These are phyloP conservation scores for Etheostoma perlongum DNA, from an alignment of 2,797 vertebrate genomes.

Conservation along the genomic window DNA sequence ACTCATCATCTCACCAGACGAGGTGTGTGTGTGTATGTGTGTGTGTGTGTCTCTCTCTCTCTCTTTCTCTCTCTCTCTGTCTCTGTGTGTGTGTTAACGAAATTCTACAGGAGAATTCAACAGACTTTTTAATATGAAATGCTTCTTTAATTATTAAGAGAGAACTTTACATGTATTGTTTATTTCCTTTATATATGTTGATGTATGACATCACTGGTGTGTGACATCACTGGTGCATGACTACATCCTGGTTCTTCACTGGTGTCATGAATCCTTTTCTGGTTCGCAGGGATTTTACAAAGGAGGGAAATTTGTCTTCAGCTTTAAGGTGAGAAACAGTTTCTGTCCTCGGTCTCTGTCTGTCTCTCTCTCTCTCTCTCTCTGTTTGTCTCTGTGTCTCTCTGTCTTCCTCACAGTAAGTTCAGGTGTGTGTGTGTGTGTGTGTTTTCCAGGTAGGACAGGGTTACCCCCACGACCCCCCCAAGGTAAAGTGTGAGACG, in stretches of 20 bases:
- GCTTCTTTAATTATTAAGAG: no score
- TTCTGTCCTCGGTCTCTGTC: neutral
- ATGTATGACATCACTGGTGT: no score
- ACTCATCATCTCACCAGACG: slow-evolving; percentile 96
- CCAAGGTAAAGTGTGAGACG: slow-evolving; percentile 97
- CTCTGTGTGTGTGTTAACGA: no score
- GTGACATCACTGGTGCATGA: no score
- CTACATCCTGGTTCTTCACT: no score
- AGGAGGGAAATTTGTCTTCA: slow-evolving; percentile 95
- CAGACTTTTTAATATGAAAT: no score
- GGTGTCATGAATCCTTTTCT: no score
- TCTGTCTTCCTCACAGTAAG: no score
- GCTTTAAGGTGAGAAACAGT: slow-evolving; percentile 91
- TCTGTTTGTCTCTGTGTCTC: neutral
- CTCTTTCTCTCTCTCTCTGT: no score
- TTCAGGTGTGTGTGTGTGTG: neutral
- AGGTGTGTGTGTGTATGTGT: slow-evolving; percentile 80
- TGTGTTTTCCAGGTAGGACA: slow-evolving; percentile 89
- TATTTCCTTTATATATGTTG: no score
- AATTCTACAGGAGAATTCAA: no score
- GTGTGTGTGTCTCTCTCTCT: neutral
- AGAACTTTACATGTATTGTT: no score
- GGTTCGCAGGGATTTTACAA: slow-evolving; percentile 92
- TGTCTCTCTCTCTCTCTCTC: neutral
- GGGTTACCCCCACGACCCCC: slow-evolving; percentile 96